These are phyloP conservation scores for Argyrosomus japonicus DNA, from an alignment of 2,113 vertebrate genomes.

Conservation along the genomic window DNA sequence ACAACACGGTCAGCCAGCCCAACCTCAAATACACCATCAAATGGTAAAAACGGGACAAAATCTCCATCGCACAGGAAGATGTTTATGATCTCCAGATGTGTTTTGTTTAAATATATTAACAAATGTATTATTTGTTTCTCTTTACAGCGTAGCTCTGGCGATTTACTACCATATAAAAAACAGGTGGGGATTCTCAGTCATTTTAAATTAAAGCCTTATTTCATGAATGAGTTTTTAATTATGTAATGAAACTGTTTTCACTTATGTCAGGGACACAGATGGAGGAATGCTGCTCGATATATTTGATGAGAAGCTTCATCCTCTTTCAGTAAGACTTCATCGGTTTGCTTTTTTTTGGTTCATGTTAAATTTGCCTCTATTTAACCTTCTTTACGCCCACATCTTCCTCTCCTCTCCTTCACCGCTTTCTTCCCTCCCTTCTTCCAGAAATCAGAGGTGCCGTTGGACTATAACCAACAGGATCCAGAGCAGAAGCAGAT, in stretches of 20 bases:
- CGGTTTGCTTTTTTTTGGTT: neutral
- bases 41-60: constrained; percentile 85
- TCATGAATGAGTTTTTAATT: neutral
- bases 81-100: neutral
- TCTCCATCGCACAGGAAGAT: neutral
- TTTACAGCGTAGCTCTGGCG: constrained; percentile 93
- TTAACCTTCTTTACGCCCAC: neutral
- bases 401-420: neutral
- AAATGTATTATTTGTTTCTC: neutral
- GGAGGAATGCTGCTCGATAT: constrained; percentile 94
- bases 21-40: constrained; percentile 99
- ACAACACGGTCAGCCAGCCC: constrained; percentile 98
- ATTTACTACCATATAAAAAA: constrained; percentile 99
- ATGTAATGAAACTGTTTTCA: neutral
- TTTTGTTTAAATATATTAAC: neutral
- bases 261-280: constrained; percentile 88
- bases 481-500: constrained; percentile 98
- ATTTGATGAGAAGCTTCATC: constrained; percentile 98
- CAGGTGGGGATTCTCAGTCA: constrained; percentile 85
- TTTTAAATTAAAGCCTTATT: too few relatives aligned
- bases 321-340: constrained; percentile 88
- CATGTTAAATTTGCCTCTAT: neutral
- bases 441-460: constrained; percentile 86
- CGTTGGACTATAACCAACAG: constrained; percentile 91
- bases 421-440: too few relatives aligned